Percentiles rank a stretch among this genome's conserved stretches.
Conservation (phyloP, 2,113 vertebrate species). For the Syrmaticus mikado region DNA sequence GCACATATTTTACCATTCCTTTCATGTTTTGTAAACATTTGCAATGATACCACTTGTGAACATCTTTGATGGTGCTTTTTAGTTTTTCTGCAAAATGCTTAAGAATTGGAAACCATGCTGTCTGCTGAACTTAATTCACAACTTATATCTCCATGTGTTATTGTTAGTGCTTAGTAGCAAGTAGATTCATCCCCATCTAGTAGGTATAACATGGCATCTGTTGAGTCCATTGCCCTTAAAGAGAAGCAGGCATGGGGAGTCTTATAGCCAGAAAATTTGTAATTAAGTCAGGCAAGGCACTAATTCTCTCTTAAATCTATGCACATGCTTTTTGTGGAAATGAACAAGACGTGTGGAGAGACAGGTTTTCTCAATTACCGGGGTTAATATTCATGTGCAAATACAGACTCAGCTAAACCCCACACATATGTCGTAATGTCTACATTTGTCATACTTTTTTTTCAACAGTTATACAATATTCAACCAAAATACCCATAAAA, state of each 20-base stretch:
- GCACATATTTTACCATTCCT: constrained; percentile 66
- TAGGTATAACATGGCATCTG: constrained; percentile 55
- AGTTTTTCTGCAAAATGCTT: constrained; percentile 63
- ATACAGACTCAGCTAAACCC: constrained; percentile 70
- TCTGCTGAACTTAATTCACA: constrained; percentile 60
- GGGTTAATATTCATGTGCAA: constrained; percentile 72
- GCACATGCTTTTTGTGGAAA: constrained; percentile 57
- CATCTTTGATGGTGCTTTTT: constrained; percentile 70
- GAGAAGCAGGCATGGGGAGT: constrained; percentile 15
- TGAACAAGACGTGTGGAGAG: constrained; percentile 61
- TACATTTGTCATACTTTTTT: constrained; percentile 60
- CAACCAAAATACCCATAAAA: constrained; percentile 76
- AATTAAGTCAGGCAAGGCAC: constrained; percentile 60
- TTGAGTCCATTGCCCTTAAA: constrained; percentile 34
- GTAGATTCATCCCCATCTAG: constrained; percentile 28
- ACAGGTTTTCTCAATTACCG: constrained; percentile 57
- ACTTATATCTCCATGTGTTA: constrained; percentile 52
- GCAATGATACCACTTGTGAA: constrained; percentile 50
- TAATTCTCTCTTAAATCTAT: constrained; percentile 65
- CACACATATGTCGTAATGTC: constrained; percentile 72
- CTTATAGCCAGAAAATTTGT: constrained; percentile 56
- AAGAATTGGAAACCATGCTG: constrained; percentile 44
- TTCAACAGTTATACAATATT: constrained; percentile 60
- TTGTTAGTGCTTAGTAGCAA: constrained; percentile 47
- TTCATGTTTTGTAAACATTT: constrained; percentile 68